A percentile compares a stretch with the other conserved stretches of the same genome.
These are phyloP conservation scores for Ciconia maguari DNA, from an alignment of 2,113 vertebrate genomes.

Conservation along the genomic window DNA sequence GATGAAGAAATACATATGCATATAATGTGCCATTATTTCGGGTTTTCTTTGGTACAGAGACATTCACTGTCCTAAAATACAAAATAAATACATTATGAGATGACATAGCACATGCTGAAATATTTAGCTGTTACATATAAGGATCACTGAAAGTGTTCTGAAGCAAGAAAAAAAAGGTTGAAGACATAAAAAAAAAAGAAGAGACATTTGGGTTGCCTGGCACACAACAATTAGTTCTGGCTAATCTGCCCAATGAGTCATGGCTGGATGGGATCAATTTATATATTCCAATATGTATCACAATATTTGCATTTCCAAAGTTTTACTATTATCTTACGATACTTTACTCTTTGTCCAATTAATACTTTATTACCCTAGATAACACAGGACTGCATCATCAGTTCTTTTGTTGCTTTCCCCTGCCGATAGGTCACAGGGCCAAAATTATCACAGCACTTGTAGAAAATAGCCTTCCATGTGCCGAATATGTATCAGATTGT, in stretches of 20 bases:
- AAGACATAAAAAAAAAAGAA: too few species aligned
- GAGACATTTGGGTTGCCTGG: background rate
- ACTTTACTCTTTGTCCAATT: background rate
- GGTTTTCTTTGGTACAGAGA: slow-evolving; percentile 94
- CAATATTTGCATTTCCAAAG: background rate
- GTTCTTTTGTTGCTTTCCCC: background rate
- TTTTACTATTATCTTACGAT: background rate
- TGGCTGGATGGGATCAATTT: background rate
- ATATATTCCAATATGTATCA: background rate
- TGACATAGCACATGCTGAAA: background rate
- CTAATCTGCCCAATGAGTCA: background rate
- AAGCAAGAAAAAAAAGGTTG: background rate
- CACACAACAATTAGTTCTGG: background rate
- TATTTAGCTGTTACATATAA: background rate
- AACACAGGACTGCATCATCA: background rate
- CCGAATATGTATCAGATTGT: background rate
- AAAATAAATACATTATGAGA: background rate
- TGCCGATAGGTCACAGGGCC: background rate
- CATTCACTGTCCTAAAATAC: slow-evolving; percentile 85
- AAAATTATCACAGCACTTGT: background rate
- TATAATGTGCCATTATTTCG: slow-evolving; percentile 93
- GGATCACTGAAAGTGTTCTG: background rate
- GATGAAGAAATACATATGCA: slow-evolving; percentile 92
- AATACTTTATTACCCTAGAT: background rate
- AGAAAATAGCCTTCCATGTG: background rate